These are phyloP conservation scores for Macrobrachium nipponense DNA, from an alignment of 1,140 invertebrate species.

Conservation along the genomic window DNA sequence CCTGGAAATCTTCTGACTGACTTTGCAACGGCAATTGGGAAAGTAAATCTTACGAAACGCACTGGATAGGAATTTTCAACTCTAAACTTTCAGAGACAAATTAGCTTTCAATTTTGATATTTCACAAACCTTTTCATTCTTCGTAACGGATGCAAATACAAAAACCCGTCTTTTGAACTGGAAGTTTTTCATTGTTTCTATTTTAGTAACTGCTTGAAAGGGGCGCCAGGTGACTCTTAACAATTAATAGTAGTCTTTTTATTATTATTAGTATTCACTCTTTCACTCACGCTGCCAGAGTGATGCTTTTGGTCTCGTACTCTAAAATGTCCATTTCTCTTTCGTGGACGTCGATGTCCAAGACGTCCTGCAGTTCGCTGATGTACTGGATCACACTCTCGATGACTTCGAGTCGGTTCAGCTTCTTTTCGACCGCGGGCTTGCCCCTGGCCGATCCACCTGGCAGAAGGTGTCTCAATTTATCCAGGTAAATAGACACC, in stretches of 20 bases:
- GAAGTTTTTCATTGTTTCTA: too few species aligned
- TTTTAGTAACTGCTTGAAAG: too few species aligned
- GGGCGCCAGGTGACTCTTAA: slow-evolving; percentile 29
- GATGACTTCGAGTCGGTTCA: slow-evolving; percentile 54
- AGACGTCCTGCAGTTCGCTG: slow-evolving; percentile 52
- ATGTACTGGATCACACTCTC: slow-evolving; percentile 54
- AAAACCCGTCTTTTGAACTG: too few species aligned
- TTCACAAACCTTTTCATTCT: too few species aligned
- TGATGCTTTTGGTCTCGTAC: slow-evolving; percentile 54
- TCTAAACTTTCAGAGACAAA: too few species aligned
- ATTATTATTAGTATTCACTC: not conserved
- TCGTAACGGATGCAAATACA: too few species aligned
- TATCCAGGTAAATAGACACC: slow-evolving; percentile 48
- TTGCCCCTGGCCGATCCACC: slow-evolving; percentile 14
- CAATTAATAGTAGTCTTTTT: not conserved
- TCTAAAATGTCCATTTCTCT: slow-evolving; percentile 54
- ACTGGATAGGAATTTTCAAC: too few species aligned
- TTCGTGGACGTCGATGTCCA: slow-evolving; percentile 52
- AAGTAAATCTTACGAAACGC: too few species aligned
- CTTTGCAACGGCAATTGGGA: too few species aligned
- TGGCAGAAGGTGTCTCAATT: slow-evolving; percentile 53
- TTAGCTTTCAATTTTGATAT: too few species aligned
- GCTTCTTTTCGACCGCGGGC: slow-evolving; percentile 39
- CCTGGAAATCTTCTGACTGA: too few species aligned
- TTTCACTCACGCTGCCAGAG: slow-evolving; percentile 49